Base-by-base conservation (phyloP, 2,888 invertebrate species). In the Drosophila anomalata region DNA sequence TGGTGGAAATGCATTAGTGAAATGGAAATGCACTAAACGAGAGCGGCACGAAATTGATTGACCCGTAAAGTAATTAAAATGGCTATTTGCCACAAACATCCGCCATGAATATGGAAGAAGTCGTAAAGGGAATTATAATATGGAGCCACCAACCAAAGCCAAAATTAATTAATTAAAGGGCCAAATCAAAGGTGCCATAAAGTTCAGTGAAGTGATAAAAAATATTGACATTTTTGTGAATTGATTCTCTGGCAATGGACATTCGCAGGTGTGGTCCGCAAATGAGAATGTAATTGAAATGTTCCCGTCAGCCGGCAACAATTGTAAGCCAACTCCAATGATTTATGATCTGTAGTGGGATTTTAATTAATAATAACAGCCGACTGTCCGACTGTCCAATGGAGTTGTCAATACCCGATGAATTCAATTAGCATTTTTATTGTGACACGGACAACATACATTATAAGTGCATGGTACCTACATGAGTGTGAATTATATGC, bases 251-350 rank as follows among this genome's bases (percentile, higher is more conserved):
- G 66, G 33, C 53, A 48, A 56, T 66, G 31, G 50, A n/a, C 72
- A 54, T 31, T 29, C 31, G 62, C 78, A 82, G 86, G 83, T 85
- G 86, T 85, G 79, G 86, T 77, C 74, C 55, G 31, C 29, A 63
- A 60, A 58, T 65, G 48, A 51, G 61, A 77, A 22, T 33, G 51
- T 57, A 72, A 81, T 87, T 87, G 78, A 82, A 84, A 84, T 82
- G 87, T 82, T 87, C 80, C 66, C 68, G 79, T 72, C 79, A 79
- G 58, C 50, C 48, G 76, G 68, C 82, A 78, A 52, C 57, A 51
- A 46, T 65, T 60, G 50, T 74, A 63, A 58, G 77, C 69, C 76
- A 76, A 63, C 62, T 70, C 50, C 48, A 73, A 61, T 81, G 81
- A 87, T 81, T 81, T 76, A 81, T 84, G 61, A 53, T 48, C 67